A percentile compares a stretch with the other conserved stretches of the same genome.
phyloP scores from a whole-genome alignment of 1,140 invertebrate genomes.

The Radopholus similis region DNA sequence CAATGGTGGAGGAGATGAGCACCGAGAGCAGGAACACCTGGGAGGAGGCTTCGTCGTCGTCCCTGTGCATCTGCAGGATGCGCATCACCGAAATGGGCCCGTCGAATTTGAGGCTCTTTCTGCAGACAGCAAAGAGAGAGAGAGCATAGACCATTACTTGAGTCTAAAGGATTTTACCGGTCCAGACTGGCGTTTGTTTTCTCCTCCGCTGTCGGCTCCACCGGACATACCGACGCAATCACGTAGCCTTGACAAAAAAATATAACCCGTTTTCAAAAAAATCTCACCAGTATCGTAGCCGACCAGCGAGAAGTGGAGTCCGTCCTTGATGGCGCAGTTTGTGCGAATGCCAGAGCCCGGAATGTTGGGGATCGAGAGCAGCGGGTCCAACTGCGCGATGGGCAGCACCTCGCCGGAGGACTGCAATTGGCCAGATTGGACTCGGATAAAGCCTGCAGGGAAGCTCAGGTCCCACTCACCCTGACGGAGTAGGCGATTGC shows the following conservation, averaged over 20 bases:
- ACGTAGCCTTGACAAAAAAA: no score
- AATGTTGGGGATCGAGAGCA: slow-evolving; percentile 32
- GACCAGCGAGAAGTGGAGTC: slow-evolving; percentile 38
- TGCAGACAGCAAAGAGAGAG: slow-evolving; percentile 28
- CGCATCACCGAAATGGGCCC: slow-evolving; percentile 41
- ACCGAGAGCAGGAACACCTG: slow-evolving; percentile 31
- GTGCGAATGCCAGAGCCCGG: slow-evolving; percentile 35
- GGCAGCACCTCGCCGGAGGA: no score
- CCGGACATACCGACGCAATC: no score
- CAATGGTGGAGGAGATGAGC: slow-evolving; percentile 45
- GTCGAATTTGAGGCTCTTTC: slow-evolving; percentile 41
- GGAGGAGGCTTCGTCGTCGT: slow-evolving; percentile 18
- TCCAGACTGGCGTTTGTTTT: slow-evolving; percentile 17
- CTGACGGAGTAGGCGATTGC: slow-evolving; percentile 19
- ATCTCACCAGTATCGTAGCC: slow-evolving; percentile 46
- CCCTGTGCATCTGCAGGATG: slow-evolving; percentile 26
- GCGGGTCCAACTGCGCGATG: slow-evolving; percentile 39
- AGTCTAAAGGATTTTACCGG: slow-evolving; percentile 18
- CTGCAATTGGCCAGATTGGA: no score
- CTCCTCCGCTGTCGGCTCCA: slow-evolving; percentile 33
- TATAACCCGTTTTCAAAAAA: no score
- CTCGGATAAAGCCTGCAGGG: background rate
- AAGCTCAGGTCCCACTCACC: slow-evolving; percentile 16
- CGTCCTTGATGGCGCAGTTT: slow-evolving; percentile 21
- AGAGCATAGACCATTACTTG: background rate